Conservation (phyloP, 2,797 vertebrate species). For the Pogoniulus pusillus region DNA sequence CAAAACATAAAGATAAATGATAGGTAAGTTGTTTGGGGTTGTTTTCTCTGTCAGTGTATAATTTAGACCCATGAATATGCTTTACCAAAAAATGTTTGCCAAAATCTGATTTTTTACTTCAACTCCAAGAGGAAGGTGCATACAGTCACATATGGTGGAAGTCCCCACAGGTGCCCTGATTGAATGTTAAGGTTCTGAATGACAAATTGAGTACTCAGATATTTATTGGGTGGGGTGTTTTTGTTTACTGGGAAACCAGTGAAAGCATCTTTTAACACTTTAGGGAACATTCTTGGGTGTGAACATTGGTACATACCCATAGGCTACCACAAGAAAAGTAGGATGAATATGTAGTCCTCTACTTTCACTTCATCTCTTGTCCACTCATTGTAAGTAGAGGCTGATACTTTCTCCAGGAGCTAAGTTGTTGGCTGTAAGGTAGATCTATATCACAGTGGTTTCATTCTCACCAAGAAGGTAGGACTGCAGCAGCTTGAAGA, state of each 20-base stretch:
- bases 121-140: background rate
- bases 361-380: background rate
- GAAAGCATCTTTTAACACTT: background rate
- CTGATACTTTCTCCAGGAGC: background rate
- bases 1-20: constrained; percentile 99
- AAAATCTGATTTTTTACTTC: background rate
- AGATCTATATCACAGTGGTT: background rate
- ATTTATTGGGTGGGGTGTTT: background rate
- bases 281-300: background rate
- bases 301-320: background rate
- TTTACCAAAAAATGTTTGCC: background rate
- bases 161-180: background rate
- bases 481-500: background rate
- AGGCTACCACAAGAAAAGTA: background rate
- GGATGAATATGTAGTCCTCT: background rate
- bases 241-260: background rate
- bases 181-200: background rate
- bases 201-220: background rate
- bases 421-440: background rate
- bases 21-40: constrained; percentile 76
- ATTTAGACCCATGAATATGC: background rate
- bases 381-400: background rate
- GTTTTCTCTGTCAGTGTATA: background rate
- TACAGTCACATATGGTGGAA: background rate
- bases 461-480: background rate